A percentile compares a stretch with the other conserved stretches of the same genome.
Conservation (phyloP, 2,888 invertebrate species). For the Cantharis lateralis region DNA sequence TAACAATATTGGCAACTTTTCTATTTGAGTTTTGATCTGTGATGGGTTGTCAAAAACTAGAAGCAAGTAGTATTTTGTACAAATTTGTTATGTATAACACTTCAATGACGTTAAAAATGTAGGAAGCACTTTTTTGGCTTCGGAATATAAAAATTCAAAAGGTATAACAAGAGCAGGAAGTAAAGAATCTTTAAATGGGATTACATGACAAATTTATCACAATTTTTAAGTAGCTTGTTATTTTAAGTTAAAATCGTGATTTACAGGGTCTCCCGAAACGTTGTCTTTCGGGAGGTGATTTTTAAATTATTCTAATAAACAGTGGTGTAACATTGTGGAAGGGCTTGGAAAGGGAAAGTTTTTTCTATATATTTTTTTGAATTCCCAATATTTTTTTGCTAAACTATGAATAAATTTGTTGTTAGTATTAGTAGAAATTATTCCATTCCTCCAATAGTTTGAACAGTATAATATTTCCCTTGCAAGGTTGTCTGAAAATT, state of each 20-base stretch:
- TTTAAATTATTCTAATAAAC: too few relatives aligned
- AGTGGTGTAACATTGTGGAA: too few relatives aligned
- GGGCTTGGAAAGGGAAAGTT: too few relatives aligned
- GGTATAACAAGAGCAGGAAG: not conserved
- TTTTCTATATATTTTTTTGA: too few relatives aligned
- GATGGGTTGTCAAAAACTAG: not conserved
- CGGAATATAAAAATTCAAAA: not conserved
- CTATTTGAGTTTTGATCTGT: not conserved
- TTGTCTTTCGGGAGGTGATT: too few relatives aligned
- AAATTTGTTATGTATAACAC: not conserved
- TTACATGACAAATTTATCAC: not conserved
- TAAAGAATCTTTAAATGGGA: not conserved
- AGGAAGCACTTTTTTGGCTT: not conserved
- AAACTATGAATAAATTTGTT: too few relatives aligned
- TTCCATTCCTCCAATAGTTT: too few relatives aligned
- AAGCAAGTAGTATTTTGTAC: not conserved
- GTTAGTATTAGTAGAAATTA: too few relatives aligned
- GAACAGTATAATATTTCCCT: too few relatives aligned
- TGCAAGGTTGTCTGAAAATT: too few relatives aligned
- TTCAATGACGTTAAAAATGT: not conserved
- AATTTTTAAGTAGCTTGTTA: not conserved
- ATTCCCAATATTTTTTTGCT: too few relatives aligned
- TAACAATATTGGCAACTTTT: not conserved
- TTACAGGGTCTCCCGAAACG: not conserved
- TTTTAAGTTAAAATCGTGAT: not conserved